Conservation (phyloP, 2,113 vertebrate species). For the Phodopus roborovskii region DNA sequence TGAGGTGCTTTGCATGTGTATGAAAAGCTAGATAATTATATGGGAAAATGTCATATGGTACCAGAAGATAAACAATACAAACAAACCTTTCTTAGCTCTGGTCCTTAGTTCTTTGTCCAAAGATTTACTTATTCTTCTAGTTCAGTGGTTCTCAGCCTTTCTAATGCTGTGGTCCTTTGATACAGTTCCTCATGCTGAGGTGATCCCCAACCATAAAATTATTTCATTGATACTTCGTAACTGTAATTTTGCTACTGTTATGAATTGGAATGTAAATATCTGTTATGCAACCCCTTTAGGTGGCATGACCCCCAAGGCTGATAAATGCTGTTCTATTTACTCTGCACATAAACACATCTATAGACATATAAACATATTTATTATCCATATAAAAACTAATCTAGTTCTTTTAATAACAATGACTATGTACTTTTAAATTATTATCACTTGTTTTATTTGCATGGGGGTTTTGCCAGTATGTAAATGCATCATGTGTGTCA, state of each 20-base stretch:
- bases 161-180: too few species aligned
- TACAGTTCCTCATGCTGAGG: not conserved
- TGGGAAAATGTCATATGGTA: not conserved
- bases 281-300: not conserved
- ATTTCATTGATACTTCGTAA: not conserved
- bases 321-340: not conserved
- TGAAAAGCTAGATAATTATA: not conserved
- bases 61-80: not conserved
- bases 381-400: too few species aligned
- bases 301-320: too few species aligned
- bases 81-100: not conserved
- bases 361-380: not conserved
- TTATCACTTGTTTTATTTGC: not conserved
- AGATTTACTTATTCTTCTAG: not conserved
- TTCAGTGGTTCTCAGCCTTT: not conserved
- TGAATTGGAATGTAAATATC: not conserved
- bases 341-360: not conserved
- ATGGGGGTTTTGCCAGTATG: not conserved
- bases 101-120: not conserved
- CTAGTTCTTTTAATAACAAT: not conserved
- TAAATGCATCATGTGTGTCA: not conserved
- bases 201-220: not conserved
- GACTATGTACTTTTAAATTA: not conserved
- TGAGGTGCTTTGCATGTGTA: not conserved
- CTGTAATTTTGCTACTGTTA: not conserved